Evolutionary conservation across 2,113 vertebrate genomes (phyloP).

Genomic region (Pseudolaguvia tuberculata): DNA sequence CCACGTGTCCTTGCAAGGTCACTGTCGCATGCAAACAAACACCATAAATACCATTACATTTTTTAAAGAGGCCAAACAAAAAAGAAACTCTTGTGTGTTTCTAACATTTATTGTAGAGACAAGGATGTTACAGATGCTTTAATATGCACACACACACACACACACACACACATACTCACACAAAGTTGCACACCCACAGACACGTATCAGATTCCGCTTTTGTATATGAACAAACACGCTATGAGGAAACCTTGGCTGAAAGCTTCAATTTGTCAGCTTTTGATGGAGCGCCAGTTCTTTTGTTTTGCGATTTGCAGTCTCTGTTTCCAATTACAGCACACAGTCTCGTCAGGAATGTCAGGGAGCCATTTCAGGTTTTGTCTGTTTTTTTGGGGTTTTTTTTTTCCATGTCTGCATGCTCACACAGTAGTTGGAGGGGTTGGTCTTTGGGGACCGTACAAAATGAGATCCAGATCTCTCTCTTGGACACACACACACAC

Average conservation of each 20-base stretch:
- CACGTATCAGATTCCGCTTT: slow-evolving; percentile 23
- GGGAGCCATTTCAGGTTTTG: slow-evolving; percentile 38
- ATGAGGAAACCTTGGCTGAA: slow-evolving; percentile 22
- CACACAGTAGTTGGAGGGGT: slow-evolving; percentile 31
- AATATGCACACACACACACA: not conserved
- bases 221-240: slow-evolving; percentile 24
- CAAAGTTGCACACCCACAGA: not conserved
- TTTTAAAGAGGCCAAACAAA: not conserved
- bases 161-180: not conserved
- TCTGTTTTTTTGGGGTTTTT: slow-evolving; percentile 12
- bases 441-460: slow-evolving; percentile 23
- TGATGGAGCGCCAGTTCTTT: slow-evolving; percentile 23
- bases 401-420: slow-evolving; percentile 29
- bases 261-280: slow-evolving; percentile 25
- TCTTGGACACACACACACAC: not conserved
- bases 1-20: not conserved
- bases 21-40: not conserved
- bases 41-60: too few species aligned
- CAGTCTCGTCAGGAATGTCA: slow-evolving; percentile 45
- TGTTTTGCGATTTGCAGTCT: slow-evolving; percentile 42
- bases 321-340: slow-evolving; percentile 46
- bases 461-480: slow-evolving; percentile 47
- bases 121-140: not conserved
- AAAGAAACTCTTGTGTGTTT: not conserved
- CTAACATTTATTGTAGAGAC: not conserved